Percentiles rank a stretch among this genome's conserved stretches.
These are phyloP conservation scores for Mythimna pallens DNA, from an alignment of 2,888 invertebrate genomes.

Conservation along the genomic window DNA sequence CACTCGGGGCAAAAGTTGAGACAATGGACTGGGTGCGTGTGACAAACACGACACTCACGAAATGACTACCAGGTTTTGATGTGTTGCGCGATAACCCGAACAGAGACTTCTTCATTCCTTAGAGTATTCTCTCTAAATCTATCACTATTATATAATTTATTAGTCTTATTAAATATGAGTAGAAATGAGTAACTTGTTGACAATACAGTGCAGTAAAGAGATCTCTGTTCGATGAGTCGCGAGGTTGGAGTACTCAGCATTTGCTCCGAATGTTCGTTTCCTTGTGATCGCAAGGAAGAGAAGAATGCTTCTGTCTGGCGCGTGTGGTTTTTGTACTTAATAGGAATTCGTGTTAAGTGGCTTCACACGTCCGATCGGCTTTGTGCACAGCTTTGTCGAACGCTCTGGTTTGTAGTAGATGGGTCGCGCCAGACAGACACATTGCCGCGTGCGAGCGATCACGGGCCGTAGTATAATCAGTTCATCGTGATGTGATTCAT, in stretches of 20 bases:
- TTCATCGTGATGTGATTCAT: constrained; percentile 55
- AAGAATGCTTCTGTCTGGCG: constrained; percentile 52
- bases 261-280: constrained; percentile 57
- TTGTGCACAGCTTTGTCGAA: constrained; percentile 67
- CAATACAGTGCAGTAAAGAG: constrained; percentile 57
- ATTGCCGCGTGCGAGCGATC: constrained; percentile 28
- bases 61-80: constrained; percentile 68
- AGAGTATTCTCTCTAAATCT: constrained; percentile 53
- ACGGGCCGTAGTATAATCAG: constrained; percentile 41
- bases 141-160: constrained; percentile 53
- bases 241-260: constrained; percentile 30
- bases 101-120: constrained; percentile 42
- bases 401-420: constrained; percentile 53
- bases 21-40: constrained; percentile 23
- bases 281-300: constrained; percentile 32
- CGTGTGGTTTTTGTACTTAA: constrained; percentile 67
- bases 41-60: constrained; percentile 22
- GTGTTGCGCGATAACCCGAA: constrained; percentile 1
- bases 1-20: constrained; percentile 65
- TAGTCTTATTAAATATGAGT: constrained; percentile 58
- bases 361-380: constrained; percentile 69
- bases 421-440: constrained; percentile 52
- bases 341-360: constrained; percentile 65
- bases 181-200: constrained; percentile 54
- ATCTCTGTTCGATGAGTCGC: constrained; percentile 32